phyloP scores from a whole-genome alignment of 2,888 invertebrate species.

The Sinelater perroti region DNA sequence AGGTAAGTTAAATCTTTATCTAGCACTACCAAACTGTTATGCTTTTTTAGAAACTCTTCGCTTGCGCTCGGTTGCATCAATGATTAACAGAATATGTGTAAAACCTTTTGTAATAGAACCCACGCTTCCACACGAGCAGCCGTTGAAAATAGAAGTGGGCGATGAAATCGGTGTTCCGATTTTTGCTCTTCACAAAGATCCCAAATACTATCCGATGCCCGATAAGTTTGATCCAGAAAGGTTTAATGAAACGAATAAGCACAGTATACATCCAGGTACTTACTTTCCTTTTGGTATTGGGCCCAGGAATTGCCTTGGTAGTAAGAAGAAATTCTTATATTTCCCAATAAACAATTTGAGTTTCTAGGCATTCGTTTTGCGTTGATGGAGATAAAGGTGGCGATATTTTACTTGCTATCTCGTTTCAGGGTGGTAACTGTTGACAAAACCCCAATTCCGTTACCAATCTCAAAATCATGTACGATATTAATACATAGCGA shows the following conservation, averaged over 20 bases:
- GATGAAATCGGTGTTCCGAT: conserved; percentile 48
- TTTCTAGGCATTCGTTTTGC: conserved; percentile 61
- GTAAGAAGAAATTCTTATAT: neutral
- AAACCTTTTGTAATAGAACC: conserved; percentile 43
- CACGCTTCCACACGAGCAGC: conserved; percentile 26
- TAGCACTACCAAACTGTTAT: too few species aligned
- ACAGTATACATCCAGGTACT: neutral
- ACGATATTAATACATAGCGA: too few species aligned
- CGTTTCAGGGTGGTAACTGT: conserved; percentile 58
- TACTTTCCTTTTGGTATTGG: conserved; percentile 51
- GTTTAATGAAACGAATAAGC: conserved; percentile 48
- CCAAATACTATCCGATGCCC: conserved; percentile 65
- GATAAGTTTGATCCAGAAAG: conserved; percentile 63
- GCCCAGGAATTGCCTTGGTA: conserved; percentile 10
- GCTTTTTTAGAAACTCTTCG: conserved; percentile 64
- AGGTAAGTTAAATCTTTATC: conserved; percentile 56
- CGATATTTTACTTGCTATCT: conserved; percentile 55
- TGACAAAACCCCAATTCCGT: conserved; percentile 58
- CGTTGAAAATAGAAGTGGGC: conserved; percentile 47
- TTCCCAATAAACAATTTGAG: neutral
- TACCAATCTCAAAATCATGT: neutral
- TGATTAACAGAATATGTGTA: conserved; percentile 57
- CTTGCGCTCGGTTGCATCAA: conserved; percentile 61
- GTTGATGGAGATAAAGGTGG: conserved; percentile 58
- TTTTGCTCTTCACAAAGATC: conserved; percentile 61